Evolutionary conservation across 2,113 vertebrate species (phyloP), one percentile per base, ranked within the genome.

Genomic region (Sialia sialis): DNA sequence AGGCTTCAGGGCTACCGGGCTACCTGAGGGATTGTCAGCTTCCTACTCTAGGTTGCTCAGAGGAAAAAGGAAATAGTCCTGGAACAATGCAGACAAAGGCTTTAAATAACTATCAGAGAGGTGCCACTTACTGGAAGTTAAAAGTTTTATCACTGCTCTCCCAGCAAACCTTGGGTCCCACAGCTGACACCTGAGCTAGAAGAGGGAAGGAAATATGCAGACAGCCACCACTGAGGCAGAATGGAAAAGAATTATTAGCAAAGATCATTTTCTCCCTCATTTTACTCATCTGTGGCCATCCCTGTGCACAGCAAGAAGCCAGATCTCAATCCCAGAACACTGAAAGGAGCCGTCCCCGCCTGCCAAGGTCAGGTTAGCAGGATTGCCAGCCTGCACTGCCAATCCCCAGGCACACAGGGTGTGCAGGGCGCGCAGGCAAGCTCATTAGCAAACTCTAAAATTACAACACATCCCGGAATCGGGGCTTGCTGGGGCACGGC

Each of bases 21-120:
- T 93, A 96, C 89, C 77, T 84, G 79, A 64, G 79, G 82, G 84
- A 87, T 63, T 2, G 1, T 1, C 19, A 2, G 68, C 55, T 95
- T 92, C 94, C 94, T 84, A 76, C 49, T 38, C 36, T 62, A 94
- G 69, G 69, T 36, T 92, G 73, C 80, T 64, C 15, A 78, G 41
- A 96, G 90, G 96, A 95, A 97, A 95, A 92, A 91, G 93, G 94
- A 94, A 95, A 90, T 64, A 2, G 16, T 25, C 63, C 25, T 81
- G 39, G 44, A 95, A 95, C 93, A 94, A 92, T 87, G 80, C 52
- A 46, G 46, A 32, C 41, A 70, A 34, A 34, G 38, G 66, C 73
- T 87, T 91, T 95, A 94, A 87, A 87, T 93, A 87, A 75, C 84
- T 41, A 26, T 22, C 39, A 43, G 60, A 93, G 83, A 87, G 43